Base-by-base conservation (phyloP, 92 coral and sea anemone species). In the Blastomussa wellsi region DNA sequence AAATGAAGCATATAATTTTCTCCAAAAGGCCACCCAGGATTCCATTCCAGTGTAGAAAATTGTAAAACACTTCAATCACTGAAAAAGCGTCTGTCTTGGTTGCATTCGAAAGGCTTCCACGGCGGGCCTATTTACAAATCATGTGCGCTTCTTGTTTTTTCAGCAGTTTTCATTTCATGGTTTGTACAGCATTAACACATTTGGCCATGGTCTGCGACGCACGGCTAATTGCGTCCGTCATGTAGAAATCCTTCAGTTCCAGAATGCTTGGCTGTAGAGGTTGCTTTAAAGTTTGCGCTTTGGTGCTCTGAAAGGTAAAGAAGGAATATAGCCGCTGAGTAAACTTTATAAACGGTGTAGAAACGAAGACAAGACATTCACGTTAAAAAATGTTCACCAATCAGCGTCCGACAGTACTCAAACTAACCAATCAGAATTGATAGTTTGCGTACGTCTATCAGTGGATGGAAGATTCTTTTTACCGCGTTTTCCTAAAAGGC, bases 131-230 rank as follows among this genome's bases (percentile, higher is more conserved):
- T 82, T 82, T 82, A 82, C 86, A 82, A 44, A 28, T 19, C 20
- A 38, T 20, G 37, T 16, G 19, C n/a, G 42, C 31, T 12, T 7
- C 1, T 35, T n/a, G 28, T 47, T 7, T 24, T 79, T 79, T 33
- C 20, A 1, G 41, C 44, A 55, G 24, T 15, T 70, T 52, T 94
- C 72, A 96, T 47, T 92, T 79, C 98, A 95, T 92, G 7, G 97
- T 86, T 85, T 96, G 91, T 24, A 96, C 98, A 4, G 99, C 95
- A 47, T 88, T 91, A 14, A 95, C 94, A 51, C 99, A 96, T 76
- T 96, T 96, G 33, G 99, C 99, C 99, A 96, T 96, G 17, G 99
- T 96, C 90, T 92, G 99, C 11, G 99, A 96, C 19, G 99, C 99
- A 44, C 99, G 97, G 47, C 98, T 96, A 11, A 96, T 94, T 22